Evolutionary conservation across 2,797 vertebrate genomes (phyloP).

Genomic region (Psittacula echo): DNA sequence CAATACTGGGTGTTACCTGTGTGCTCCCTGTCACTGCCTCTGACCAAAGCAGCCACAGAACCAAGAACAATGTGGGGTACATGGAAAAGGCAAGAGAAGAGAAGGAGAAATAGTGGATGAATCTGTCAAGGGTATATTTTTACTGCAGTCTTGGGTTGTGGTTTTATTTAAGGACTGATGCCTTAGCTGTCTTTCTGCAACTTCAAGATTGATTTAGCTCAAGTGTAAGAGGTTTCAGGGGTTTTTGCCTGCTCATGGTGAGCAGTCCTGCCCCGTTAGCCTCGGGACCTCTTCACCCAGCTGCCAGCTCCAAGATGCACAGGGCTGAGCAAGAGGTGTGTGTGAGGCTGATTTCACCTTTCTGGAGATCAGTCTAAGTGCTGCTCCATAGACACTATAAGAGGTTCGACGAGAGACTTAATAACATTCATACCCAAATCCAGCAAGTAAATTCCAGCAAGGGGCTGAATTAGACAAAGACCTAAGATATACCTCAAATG

Average conservation of each 20-base stretch:
- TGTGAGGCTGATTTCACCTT: not conserved
- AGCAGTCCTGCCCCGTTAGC: not conserved
- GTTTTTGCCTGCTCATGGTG: not conserved
- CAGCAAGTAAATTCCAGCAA: not conserved
- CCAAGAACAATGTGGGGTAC: fast-evolving
- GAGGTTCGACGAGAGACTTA: not conserved
- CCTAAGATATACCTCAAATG: not conserved
- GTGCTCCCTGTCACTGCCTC: not conserved
- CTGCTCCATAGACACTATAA: not conserved
- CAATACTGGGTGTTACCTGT: not conserved
- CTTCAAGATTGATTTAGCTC: not conserved
- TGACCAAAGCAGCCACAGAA: not conserved
- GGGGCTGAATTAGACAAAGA: not conserved
- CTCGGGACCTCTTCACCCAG: not conserved
- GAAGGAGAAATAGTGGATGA: not conserved
- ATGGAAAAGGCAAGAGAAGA: not conserved
- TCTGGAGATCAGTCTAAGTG: not conserved
- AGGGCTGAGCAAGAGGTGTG: not conserved
- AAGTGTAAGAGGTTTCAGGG: not conserved
- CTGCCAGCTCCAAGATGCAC: not conserved
- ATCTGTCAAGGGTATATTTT: not conserved
- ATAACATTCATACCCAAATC: not conserved
- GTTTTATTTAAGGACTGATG: not conserved
- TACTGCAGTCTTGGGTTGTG: not conserved
- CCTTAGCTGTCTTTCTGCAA: not conserved